These are phyloP conservation scores for Baronia brevicornis DNA, from an alignment of 2,888 invertebrate species.

Conservation along the genomic window DNA sequence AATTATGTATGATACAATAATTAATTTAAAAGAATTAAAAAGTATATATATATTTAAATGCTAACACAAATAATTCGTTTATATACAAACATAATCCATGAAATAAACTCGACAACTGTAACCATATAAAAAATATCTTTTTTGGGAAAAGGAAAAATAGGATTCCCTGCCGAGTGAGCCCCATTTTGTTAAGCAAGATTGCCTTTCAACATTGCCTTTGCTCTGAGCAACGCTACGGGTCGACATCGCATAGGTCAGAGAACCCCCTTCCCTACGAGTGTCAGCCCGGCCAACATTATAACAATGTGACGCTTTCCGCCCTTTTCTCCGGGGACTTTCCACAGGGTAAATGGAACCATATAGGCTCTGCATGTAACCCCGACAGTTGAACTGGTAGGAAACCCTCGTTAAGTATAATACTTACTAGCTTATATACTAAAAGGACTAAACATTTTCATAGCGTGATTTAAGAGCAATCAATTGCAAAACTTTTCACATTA, in stretches of 20 bases:
- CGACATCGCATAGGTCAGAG: conserved; percentile 39
- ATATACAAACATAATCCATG: no score
- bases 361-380: conserved; percentile 61
- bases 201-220: conserved; percentile 62
- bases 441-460: conserved; percentile 30
- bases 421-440: conserved; percentile 19
- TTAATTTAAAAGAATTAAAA: no score
- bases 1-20: no score
- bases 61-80: no score
- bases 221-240: conserved; percentile 68
- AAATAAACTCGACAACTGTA: background rate
- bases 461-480: conserved; percentile 35
- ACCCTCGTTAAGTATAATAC: conserved; percentile 20
- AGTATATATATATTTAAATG: no score
- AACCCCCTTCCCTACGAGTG: conserved; percentile 54
- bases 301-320: conserved; percentile 67
- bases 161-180: conserved; percentile 70
- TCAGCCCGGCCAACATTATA: conserved; percentile 45
- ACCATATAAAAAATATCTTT: background rate
- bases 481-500: conserved; percentile 2
- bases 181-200: conserved; percentile 60
- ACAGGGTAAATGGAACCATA: conserved; percentile 56
- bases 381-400: conserved; percentile 65
- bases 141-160: conserved; percentile 23
- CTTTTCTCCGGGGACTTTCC: conserved; percentile 75